Conservation (phyloP, 2,888 invertebrate species). For the Augiades crinisus region DNA sequence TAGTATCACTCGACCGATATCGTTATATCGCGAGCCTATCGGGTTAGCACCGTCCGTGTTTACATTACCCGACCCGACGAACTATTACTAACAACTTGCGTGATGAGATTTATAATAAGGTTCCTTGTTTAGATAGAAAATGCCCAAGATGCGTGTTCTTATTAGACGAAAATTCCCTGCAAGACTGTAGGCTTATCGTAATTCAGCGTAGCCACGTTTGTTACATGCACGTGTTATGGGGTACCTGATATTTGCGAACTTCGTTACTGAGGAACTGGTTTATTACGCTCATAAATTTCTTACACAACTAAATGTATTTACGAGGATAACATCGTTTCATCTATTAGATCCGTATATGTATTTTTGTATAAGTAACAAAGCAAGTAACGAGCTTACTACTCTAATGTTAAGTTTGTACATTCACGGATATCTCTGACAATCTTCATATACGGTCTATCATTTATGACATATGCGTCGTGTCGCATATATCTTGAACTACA, state of each 20-base stretch:
- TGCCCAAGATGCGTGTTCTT: conserved; percentile 9
- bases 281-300: conserved; percentile 5
- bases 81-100: conserved; percentile 40
- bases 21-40: conserved; percentile 16
- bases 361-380: too few species aligned
- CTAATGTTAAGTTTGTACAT: too few species aligned
- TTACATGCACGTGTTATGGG: conserved; percentile 1
- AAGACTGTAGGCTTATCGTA: conserved; percentile 2
- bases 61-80: conserved; percentile 41
- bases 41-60: conserved; percentile 38
- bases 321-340: not conserved
- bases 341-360: too few species aligned
- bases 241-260: conserved; percentile 3
- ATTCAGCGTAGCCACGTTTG: not conserved
- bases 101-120: conserved; percentile 39
- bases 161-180: conserved; percentile 13
- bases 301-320: not conserved
- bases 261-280: conserved; percentile 1
- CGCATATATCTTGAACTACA: too few species aligned
- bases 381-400: too few species aligned
- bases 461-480: too few species aligned
- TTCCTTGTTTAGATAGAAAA: conserved; percentile 24
- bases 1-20: conserved; percentile 3
- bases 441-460: too few species aligned
- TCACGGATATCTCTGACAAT: too few species aligned